A percentile compares a stretch with the other conserved stretches of the same genome.
phyloP scores from a whole-genome alignment of 2,113 vertebrate species.

The Mohoua ochrocephala region DNA sequence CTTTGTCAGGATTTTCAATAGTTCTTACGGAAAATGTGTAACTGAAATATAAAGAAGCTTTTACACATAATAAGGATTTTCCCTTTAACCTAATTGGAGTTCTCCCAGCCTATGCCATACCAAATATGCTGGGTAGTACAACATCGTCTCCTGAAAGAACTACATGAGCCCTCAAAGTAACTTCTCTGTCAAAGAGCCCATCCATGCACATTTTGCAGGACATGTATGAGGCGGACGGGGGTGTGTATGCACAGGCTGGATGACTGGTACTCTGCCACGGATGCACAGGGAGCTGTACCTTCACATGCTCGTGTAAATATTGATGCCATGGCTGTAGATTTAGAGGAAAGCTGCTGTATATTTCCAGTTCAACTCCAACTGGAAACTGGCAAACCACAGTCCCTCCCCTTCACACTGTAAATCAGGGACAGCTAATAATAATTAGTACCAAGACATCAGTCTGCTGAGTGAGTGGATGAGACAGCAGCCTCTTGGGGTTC shows the following conservation, averaged over 20 bases:
- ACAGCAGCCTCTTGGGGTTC: neutral
- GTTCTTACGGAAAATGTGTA: constrained; percentile 22
- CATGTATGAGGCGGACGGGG: accelerated
- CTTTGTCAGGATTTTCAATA: constrained; percentile 19
- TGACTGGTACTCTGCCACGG: neutral
- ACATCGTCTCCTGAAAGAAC: neutral
- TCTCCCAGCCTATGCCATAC: neutral
- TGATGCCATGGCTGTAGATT: neutral
- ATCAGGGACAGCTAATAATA: neutral
- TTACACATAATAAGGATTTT: neutral
- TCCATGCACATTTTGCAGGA: neutral
- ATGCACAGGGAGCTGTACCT: neutral
- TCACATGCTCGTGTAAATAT: neutral
- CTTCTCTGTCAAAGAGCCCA: neutral
- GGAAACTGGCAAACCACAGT: neutral
- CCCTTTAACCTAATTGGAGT: neutral
- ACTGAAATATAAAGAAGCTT: neutral
- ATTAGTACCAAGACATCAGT: neutral
- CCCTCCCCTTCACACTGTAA: neutral
- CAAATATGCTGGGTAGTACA: neutral
- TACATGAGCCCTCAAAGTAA: neutral
- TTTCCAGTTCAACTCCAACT: neutral
- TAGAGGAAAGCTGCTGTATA: neutral
- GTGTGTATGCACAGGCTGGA: neutral
- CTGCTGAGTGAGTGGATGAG: neutral